These are phyloP conservation scores for Panulirus ornatus DNA, from an alignment of 1,140 invertebrate genomes.

Conservation along the genomic window DNA sequence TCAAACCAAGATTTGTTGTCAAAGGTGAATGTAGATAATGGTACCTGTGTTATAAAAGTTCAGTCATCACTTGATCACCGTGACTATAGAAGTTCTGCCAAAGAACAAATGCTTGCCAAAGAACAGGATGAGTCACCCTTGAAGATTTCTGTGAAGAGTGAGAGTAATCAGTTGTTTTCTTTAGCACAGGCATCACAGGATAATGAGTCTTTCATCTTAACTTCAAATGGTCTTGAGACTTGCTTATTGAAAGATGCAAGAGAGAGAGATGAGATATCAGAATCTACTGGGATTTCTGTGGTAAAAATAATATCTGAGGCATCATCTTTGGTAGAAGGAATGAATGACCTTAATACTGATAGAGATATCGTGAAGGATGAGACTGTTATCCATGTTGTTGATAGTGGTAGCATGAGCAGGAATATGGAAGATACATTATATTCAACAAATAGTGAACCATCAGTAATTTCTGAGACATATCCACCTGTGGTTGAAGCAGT, in stretches of 20 bases:
- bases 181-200: not conserved
- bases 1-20: constrained; percentile 6
- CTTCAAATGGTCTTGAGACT: too few relatives aligned
- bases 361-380: constrained; percentile 25
- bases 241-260: not conserved
- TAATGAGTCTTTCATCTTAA: not conserved
- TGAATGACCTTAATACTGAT: not conserved
- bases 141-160: constrained; percentile 6
- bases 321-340: not conserved
- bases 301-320: not conserved
- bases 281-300: not conserved
- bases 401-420: constrained; percentile 6
- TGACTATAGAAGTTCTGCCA: too few relatives aligned
- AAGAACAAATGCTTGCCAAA: not conserved
- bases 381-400: constrained; percentile 42
- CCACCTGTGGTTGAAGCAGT: not conserved
- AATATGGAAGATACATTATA: not conserved
- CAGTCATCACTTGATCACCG: not conserved
- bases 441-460: not conserved
- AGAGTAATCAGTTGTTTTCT: not conserved
- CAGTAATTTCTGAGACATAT: not conserved
- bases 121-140: not conserved
- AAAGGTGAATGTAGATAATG: not conserved
- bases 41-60: constrained; percentile 1
- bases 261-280: not conserved